Evolutionary conservation across 2,888 invertebrate species (phyloP).

Genomic region (Tetheella fluctuosa): DNA sequence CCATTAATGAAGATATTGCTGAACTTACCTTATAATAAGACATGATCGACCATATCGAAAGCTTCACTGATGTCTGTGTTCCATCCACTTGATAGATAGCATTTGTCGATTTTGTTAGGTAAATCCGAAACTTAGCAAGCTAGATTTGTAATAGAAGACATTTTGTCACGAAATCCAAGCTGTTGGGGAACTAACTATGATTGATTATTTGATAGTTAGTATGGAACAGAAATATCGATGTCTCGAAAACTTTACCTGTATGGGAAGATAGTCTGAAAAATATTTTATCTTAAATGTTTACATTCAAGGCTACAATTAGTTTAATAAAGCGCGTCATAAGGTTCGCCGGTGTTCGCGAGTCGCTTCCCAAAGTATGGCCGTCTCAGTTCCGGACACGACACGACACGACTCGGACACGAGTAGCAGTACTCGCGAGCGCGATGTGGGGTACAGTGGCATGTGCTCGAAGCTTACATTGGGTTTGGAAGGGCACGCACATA

Average conservation of each 20-base stretch:
- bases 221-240: no score
- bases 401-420: background rate
- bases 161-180: no score
- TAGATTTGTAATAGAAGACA: background rate
- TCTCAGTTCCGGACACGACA: conserved; percentile 16
- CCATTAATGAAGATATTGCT: background rate
- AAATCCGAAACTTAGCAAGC: background rate
- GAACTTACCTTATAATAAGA: background rate
- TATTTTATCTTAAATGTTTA: no score
- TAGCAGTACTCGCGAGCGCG: background rate
- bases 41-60: background rate
- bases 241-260: no score
- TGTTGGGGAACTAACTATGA: no score
- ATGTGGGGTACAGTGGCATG: background rate
- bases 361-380: conserved; percentile 19
- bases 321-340: conserved; percentile 2
- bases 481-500: background rate
- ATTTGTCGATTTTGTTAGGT: background rate
- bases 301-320: background rate
- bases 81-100: background rate
- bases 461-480: background rate
- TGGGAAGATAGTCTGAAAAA: no score
- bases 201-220: no score
- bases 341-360: background rate
- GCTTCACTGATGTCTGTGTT: background rate